These are phyloP conservation scores for Apodemus sylvaticus DNA, from an alignment of 2,113 vertebrate species.

Conservation along the genomic window DNA sequence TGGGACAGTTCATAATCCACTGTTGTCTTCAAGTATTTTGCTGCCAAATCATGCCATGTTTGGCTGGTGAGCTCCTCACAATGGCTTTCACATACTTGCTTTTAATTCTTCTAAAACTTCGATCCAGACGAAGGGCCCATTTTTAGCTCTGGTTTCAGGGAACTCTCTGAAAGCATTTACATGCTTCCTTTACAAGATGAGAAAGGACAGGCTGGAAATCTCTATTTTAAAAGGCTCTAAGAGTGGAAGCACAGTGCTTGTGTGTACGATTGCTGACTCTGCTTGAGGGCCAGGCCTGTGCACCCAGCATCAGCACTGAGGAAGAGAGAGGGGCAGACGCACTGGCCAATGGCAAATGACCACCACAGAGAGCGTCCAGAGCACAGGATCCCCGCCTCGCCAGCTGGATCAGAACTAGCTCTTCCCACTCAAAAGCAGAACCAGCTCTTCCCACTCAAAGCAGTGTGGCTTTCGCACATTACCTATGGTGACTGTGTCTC, in stretches of 20 bases:
- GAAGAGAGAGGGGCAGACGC: neutral
- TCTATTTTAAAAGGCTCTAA: neutral
- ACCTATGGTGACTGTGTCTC: neutral
- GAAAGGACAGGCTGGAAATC: neutral
- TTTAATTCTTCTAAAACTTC: neutral
- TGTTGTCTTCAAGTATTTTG: neutral
- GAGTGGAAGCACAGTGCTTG: neutral
- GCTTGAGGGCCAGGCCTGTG: neutral
- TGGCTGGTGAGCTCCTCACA: neutral
- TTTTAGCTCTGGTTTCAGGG: neutral
- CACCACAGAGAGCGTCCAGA: neutral
- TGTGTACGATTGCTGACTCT: neutral
- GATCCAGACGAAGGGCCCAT: neutral
- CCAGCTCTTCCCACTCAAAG: neutral
- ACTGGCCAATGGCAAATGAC: neutral
- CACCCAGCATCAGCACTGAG: neutral
- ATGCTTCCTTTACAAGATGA: neutral
- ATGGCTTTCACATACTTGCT: neutral
- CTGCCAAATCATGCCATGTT: neutral
- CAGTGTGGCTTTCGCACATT: neutral
- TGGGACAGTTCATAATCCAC: neutral
- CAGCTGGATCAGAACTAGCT: neutral
- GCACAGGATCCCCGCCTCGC: neutral
- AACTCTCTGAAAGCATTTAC: neutral
- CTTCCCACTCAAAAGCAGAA: neutral